Conservation (phyloP, 2,888 invertebrate species). For the Ophioninae sp. region DNA sequence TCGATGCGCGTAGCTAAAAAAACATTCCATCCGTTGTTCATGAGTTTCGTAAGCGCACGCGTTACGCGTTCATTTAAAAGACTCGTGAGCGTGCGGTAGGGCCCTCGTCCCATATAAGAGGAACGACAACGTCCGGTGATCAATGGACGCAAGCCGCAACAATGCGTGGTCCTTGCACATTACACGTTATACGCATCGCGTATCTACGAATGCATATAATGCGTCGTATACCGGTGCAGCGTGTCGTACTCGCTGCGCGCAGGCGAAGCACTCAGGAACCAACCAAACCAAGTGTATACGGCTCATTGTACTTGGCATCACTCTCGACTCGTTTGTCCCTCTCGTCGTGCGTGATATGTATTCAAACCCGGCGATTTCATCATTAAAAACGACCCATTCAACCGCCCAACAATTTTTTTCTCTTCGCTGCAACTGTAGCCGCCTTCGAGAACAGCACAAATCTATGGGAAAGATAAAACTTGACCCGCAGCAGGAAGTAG, state of each 20-base stretch:
- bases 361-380: constrained; percentile 48
- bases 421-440: background rate
- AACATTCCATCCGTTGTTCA: constrained; percentile 31
- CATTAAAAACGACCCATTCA: constrained; percentile 50
- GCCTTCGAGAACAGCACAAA: background rate
- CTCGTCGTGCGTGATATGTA: constrained; percentile 5
- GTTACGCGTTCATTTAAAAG: constrained; percentile 33
- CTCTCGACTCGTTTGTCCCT: constrained; percentile 1
- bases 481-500: background rate
- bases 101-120: constrained; percentile 47
- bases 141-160: constrained; percentile 67
- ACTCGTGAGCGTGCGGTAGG: constrained; percentile 18
- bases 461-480: background rate
- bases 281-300: constrained; percentile 9
- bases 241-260: constrained; percentile 18
- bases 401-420: constrained; percentile 2
- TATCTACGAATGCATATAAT: constrained; percentile 46
- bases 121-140: constrained; percentile 65
- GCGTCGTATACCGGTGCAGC: constrained; percentile 21
- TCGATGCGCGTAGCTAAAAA: constrained; percentile 9
- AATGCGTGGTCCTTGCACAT: constrained; percentile 67
- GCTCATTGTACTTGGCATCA: constrained; percentile 1
- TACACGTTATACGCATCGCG: constrained; percentile 62
- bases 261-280: constrained; percentile 18
- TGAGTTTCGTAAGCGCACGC: constrained; percentile 15